A percentile compares a stretch with the other conserved stretches of the same genome.
These are phyloP conservation scores for Harpalus rubripes DNA, from an alignment of 2,888 invertebrate genomes.

Conservation along the genomic window DNA sequence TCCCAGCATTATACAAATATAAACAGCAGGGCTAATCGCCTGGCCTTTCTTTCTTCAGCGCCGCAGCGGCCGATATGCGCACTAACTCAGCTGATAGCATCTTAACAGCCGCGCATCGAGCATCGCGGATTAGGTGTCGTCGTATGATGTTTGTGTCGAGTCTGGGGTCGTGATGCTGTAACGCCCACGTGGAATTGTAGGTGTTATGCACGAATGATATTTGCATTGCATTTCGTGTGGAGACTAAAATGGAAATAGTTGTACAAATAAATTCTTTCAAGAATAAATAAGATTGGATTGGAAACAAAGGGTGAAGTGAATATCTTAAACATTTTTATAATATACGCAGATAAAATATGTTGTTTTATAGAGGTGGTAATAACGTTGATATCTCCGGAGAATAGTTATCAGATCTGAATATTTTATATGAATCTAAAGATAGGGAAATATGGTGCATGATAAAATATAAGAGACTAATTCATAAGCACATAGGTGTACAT, in stretches of 20 bases:
- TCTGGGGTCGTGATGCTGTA: neutral
- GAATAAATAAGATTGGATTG: constrained; percentile 25
- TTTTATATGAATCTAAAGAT: neutral
- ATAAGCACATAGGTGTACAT: neutral
- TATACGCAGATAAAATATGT: neutral
- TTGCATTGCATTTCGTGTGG: constrained; percentile 39
- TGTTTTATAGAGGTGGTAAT: neutral
- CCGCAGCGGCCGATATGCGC: constrained; percentile 56
- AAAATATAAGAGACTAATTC: neutral
- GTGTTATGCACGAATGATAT: constrained; percentile 44
- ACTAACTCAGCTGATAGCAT: constrained; percentile 64
- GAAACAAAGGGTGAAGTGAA: constrained; percentile 13
- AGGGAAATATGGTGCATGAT: neutral
- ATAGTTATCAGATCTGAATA: neutral
- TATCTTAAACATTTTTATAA: constrained; percentile 7
- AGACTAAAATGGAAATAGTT: constrained; percentile 37
- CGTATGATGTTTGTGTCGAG: constrained; percentile 52
- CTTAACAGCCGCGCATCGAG: constrained; percentile 58
- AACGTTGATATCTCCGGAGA: neutral
- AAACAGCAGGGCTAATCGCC: constrained; percentile 31
- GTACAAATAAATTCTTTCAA: neutral
- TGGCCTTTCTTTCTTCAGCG: constrained; percentile 35
- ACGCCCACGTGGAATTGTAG: constrained; percentile 41
- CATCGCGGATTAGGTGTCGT: constrained; percentile 63
- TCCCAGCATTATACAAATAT: constrained; percentile 50